Evolutionary conservation across 2,888 invertebrate genomes (phyloP).

Genomic region (Clivina fossor): DNA sequence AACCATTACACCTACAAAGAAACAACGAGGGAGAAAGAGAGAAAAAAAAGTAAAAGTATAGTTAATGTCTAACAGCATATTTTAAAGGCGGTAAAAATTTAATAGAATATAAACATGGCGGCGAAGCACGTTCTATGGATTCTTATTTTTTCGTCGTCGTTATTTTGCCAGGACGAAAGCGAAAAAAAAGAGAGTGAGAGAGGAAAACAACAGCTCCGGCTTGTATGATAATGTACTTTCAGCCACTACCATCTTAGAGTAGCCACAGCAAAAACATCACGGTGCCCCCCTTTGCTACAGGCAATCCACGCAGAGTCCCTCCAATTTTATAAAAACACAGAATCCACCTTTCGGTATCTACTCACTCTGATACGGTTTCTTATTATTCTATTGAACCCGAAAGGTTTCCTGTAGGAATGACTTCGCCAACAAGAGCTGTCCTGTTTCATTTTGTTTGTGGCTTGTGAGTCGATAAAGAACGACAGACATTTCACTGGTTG

Average conservation of each 20-base stretch:
- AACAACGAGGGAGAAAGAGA: too few relatives aligned
- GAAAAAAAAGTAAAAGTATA: slow-evolving; percentile 19
- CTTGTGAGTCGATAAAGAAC: slow-evolving; percentile 10
- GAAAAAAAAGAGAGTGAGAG: background rate
- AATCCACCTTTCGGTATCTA: background rate
- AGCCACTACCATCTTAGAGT: slow-evolving; percentile 3
- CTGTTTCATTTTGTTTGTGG: slow-evolving; percentile 16
- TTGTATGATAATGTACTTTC: slow-evolving; percentile 15
- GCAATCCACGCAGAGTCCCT: slow-evolving; percentile 7
- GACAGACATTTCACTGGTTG: slow-evolving; percentile 6
- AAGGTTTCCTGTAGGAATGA: slow-evolving; percentile 5
- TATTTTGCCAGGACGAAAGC: background rate
- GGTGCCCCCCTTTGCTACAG: background rate
- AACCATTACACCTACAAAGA: too few relatives aligned
- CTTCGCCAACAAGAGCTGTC: slow-evolving; percentile 21
- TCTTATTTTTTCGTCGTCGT: slow-evolving; percentile 7
- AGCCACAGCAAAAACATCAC: slow-evolving; percentile 16
- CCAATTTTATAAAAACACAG: slow-evolving; percentile 24
- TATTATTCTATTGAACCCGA: slow-evolving; percentile 22
- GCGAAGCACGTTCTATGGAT: slow-evolving; percentile 5
- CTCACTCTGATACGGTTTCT: too few relatives aligned
- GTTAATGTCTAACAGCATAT: slow-evolving; percentile 19
- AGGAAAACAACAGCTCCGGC: background rate
- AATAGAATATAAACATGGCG: slow-evolving; percentile 19
- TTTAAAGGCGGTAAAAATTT: slow-evolving; percentile 19